phyloP scores from a whole-genome alignment of 2,888 invertebrate species.

The Acrobasis repandana region DNA sequence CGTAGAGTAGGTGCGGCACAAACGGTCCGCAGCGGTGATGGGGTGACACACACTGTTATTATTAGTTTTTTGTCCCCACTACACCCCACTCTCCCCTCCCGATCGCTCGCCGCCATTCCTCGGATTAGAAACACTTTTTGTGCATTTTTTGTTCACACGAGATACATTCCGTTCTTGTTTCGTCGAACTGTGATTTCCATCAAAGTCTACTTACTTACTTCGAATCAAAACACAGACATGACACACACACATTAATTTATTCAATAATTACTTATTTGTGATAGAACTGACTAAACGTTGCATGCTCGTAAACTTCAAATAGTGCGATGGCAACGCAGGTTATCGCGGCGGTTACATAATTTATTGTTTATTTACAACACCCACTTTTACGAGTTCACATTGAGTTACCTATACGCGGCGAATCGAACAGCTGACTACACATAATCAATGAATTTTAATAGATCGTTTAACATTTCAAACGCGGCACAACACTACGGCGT shows the following conservation, averaged over 20 bases:
- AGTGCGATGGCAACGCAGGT: conserved; percentile 42
- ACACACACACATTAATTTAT: conserved; percentile 36
- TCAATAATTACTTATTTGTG: conserved; percentile 42
- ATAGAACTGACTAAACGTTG: conserved; percentile 41
- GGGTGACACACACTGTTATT: conserved; percentile 79
- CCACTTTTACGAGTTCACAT: conserved; percentile 44
- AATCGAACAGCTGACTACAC: conserved; percentile 45
- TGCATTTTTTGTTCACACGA: conserved; percentile 54
- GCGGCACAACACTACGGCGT: conserved; percentile 31
- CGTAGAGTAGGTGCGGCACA: conserved; percentile 64
- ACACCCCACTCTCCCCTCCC: conserved; percentile 57
- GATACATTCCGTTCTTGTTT: conserved; percentile 43
- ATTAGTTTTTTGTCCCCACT: conserved; percentile 81
- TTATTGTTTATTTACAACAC: conserved; percentile 55
- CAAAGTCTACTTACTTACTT: conserved; percentile 17
- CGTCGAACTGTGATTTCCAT: conserved; percentile 31
- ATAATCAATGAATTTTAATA: conserved; percentile 60
- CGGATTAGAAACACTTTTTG: conserved; percentile 69
- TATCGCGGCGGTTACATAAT: conserved; percentile 47
- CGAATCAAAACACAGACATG: neutral
- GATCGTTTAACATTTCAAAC: conserved; percentile 39
- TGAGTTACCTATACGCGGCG: conserved; percentile 41
- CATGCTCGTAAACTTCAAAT: conserved; percentile 43
- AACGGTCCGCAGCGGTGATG: conserved; percentile 66
- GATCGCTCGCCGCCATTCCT: conserved; percentile 66